A percentile compares a stretch with the other conserved stretches of the same genome.
These are phyloP conservation scores for Psilopsiagon aurifrons DNA, from an alignment of 2,113 vertebrate species.

Conservation along the genomic window DNA sequence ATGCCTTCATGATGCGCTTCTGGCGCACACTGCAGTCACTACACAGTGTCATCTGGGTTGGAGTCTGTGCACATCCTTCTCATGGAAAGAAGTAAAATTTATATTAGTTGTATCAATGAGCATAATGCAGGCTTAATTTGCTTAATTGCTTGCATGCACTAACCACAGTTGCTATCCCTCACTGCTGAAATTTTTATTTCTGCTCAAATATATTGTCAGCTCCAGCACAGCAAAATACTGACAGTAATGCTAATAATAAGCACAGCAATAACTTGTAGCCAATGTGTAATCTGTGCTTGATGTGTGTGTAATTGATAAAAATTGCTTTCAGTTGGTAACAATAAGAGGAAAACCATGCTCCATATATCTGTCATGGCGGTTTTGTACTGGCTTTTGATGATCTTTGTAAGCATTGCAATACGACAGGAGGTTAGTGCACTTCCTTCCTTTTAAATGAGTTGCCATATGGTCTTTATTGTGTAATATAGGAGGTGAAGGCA, in stretches of 20 bases:
- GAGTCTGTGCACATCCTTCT: neutral
- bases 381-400: conserved; percentile 9
- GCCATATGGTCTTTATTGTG: conserved; percentile 33
- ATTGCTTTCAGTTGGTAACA: conserved; percentile 40
- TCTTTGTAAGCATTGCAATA: conserved; percentile 31
- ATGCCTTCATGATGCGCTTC: neutral
- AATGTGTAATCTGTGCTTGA: neutral
- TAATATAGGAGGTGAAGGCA: neutral
- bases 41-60: neutral
- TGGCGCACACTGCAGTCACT: neutral
- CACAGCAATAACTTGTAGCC: neutral
- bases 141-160: neutral
- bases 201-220: conserved; percentile 1
- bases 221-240: neutral
- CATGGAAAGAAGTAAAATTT: neutral
- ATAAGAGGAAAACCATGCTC: conserved; percentile 24
- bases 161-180: neutral
- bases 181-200: conserved; percentile 36
- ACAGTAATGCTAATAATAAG: neutral
- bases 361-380: conserved; percentile 7
- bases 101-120: conserved; percentile 27
- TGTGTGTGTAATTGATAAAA: conserved; percentile 47
- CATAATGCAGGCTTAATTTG: neutral
- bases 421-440: conserved; percentile 38
- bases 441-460: conserved; percentile 50